Evolutionary conservation across 2,888 invertebrate species (phyloP).

Genomic region (Arctia plantaginis): DNA sequence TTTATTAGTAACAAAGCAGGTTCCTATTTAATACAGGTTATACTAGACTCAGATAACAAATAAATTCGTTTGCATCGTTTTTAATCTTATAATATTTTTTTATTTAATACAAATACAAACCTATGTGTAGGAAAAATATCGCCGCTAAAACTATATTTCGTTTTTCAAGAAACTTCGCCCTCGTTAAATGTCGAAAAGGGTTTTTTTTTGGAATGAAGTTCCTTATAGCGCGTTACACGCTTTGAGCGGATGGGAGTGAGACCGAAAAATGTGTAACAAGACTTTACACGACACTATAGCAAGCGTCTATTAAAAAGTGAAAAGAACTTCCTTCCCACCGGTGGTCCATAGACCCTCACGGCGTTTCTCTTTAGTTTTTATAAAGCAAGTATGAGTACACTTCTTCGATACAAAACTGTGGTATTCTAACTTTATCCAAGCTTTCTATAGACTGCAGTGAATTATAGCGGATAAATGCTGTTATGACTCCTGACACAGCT

Average conservation of each 20-base stretch:
- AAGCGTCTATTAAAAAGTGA: too few relatives aligned
- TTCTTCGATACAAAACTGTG: too few relatives aligned
- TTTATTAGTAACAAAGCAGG: conserved; percentile 41
- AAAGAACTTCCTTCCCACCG: too few relatives aligned
- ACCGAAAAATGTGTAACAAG: too few relatives aligned
- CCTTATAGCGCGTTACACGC: too few relatives aligned
- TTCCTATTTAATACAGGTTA: conserved; percentile 59
- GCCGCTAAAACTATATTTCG: neutral
- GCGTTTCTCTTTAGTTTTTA: too few relatives aligned
- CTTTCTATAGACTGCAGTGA: neutral
- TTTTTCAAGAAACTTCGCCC: neutral
- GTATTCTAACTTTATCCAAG: neutral
- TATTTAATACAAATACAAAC: conserved; percentile 4
- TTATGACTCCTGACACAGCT: neutral
- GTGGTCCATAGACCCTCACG: too few relatives aligned
- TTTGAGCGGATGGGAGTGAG: too few relatives aligned
- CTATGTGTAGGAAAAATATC: neutral
- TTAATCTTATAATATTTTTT: conserved; percentile 44
- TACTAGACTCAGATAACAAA: conserved; percentile 63
- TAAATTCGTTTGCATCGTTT: conserved; percentile 58
- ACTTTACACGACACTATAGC: too few relatives aligned
- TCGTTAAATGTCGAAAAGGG: too few relatives aligned
- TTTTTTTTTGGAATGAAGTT: too few relatives aligned
- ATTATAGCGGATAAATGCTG: neutral
- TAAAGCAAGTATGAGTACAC: too few relatives aligned